Evolutionary conservation across 2,797 vertebrate species (phyloP), one percentile per base, ranked within the genome.

Genomic region (Dallia pectoralis): DNA sequence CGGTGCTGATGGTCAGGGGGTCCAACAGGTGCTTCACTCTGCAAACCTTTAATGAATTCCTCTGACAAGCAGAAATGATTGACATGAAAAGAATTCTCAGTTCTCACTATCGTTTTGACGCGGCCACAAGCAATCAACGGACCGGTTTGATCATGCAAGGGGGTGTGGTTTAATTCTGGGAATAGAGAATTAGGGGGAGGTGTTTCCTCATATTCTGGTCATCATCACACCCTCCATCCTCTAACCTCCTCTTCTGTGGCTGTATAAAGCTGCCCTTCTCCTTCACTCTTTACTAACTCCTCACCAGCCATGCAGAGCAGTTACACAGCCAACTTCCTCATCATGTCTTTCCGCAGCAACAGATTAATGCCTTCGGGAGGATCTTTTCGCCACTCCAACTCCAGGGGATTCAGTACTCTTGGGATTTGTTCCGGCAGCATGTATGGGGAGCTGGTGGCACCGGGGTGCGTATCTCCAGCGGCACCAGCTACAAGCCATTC

Each of bases 361-460:
- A 61, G 32, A 14, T 30, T 30, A 7, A 8, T 63, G 61, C 30
- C 61, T 4, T 32, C 61, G 16, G 27, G 11, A 14, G 59, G 22
- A 29, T 62, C 59, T 27, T 40, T 8, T n/a, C n/a, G n/a, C n/a
- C n/a, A n/a, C n/a, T n/a, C n/a, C n/a, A n/a, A n/a, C n/a, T n/a
- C n/a, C n/a, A n/a, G n/a, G n/a, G n/a, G n/a, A n/a, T n/a, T n/a
- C n/a, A n/a, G n/a, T n/a, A n/a, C n/a, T n/a, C n/a, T n/a, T n/a
- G 30, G 70, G 67, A 65, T 48, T 62, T 75, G 89, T 82, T 73
- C 90, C 4, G 85, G 84, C 71, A 93, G 91, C 4, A 80, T 95
- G 76, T 90, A 91, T 0, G 93, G 74, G 0, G 91, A 92, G 89
- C 91, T 0, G 90, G 89, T 0, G 91, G 91, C 0, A 40, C 67